Evolutionary conservation across 2,888 invertebrate species (phyloP).

Genomic region (Epistrophella euchroma): DNA sequence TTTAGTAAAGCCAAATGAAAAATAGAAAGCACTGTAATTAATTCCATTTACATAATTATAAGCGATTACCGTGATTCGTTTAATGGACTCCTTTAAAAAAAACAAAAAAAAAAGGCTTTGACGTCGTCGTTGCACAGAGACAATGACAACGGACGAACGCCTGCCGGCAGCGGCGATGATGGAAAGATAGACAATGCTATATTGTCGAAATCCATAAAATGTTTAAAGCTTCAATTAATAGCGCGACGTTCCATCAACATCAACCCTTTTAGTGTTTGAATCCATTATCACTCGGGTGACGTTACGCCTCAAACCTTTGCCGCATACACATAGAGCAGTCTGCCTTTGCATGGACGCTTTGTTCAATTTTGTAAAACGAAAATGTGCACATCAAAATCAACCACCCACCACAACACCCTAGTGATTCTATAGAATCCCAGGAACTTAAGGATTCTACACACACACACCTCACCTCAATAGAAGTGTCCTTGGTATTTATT

Average conservation of each 20-base stretch:
- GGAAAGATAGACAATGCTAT: constrained; percentile 66
- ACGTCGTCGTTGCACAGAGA: neutral
- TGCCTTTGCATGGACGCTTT: constrained; percentile 57
- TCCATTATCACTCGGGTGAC: constrained; percentile 74
- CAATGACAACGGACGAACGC: constrained; percentile 31
- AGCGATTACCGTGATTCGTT: constrained; percentile 74
- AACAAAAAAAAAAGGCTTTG: neutral
- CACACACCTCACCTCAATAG: constrained; percentile 36
- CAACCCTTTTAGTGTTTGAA: constrained; percentile 76
- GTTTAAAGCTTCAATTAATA: constrained; percentile 74
- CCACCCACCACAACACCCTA: constrained; percentile 35
- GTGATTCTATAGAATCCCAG: neutral
- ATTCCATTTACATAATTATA: constrained; percentile 75
- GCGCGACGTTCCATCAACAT: constrained; percentile 54
- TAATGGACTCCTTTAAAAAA: constrained; percentile 53
- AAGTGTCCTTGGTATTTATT: constrained; percentile 69
- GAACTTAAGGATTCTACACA: constrained; percentile 23
- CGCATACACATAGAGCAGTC: neutral
- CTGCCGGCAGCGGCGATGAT: constrained; percentile 17
- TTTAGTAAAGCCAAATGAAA: constrained; percentile 43
- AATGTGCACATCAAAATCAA: constrained; percentile 38
- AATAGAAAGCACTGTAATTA: constrained; percentile 61
- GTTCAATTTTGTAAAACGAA: constrained; percentile 65
- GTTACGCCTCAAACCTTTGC: constrained; percentile 72
- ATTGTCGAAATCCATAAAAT: constrained; percentile 69